phyloP scores from a whole-genome alignment of 2,888 invertebrate species.

The Eupelmus urozonus region DNA sequence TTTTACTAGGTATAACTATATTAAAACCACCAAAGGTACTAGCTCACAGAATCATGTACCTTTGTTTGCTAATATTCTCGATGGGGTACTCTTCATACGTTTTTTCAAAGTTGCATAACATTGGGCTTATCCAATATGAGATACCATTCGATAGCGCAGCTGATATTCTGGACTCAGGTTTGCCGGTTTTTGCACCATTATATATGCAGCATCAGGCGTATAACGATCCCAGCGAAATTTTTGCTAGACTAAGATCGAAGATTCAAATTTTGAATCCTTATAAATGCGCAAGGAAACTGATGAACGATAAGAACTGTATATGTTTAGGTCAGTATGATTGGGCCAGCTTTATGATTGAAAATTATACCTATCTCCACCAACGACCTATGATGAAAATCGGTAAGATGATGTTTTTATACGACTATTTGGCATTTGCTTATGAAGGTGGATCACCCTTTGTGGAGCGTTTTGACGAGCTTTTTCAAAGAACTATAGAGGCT shows the following conservation, averaged over 20 bases:
- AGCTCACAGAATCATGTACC: background rate
- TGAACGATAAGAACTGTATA: background rate
- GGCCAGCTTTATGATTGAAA: background rate
- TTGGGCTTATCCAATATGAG: background rate
- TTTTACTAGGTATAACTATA: background rate
- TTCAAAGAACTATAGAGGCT: background rate
- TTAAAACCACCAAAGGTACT: background rate
- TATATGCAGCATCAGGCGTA: background rate
- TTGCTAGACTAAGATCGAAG: background rate
- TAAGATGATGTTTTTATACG: background rate
- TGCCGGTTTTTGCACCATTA: constrained; percentile 7
- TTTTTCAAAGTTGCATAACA: constrained; percentile 6
- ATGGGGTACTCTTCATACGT: constrained; percentile 12
- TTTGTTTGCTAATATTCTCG: background rate
- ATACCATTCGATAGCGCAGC: constrained; percentile 1
- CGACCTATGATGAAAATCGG: background rate
- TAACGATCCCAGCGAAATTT: constrained; percentile 15
- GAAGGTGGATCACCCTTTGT: background rate
- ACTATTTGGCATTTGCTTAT: background rate
- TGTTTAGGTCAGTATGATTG: background rate
- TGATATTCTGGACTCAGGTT: background rate
- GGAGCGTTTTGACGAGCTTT: background rate
- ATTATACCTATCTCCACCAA: background rate
- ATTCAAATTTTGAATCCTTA: background rate
- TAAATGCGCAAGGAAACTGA: background rate